Evolutionary conservation across 2,888 invertebrate genomes (phyloP).

Genomic region (Hypsopygia costalis): DNA sequence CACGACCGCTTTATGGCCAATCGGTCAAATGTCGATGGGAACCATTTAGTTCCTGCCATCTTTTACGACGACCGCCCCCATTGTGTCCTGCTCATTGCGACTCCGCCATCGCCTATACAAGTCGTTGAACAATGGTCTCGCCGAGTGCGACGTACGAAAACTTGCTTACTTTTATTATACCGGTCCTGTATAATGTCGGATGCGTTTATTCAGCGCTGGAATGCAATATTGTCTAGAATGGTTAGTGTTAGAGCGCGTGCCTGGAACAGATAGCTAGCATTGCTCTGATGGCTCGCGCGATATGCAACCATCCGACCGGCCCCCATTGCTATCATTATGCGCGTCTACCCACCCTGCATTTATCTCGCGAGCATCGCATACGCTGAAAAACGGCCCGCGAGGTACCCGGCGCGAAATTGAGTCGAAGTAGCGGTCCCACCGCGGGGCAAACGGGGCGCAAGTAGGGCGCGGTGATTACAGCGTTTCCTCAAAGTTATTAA

Average conservation of each 20-base stretch:
- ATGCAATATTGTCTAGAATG: conserved; percentile 40
- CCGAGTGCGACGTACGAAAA: conserved; percentile 27
- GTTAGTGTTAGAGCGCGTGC: conserved; percentile 26
- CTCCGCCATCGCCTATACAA: conserved; percentile 18
- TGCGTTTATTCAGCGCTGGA: conserved; percentile 30
- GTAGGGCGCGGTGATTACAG: conserved; percentile 52
- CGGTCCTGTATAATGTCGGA: conserved; percentile 31
- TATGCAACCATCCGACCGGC: conserved; percentile 30
- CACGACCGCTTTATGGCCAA: conserved; percentile 50
- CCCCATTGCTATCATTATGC: conserved; percentile 43
- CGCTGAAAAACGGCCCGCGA: conserved; percentile 43
- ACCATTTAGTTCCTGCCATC: conserved; percentile 64
- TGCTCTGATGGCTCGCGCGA: conserved; percentile 29
- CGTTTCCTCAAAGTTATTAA: conserved; percentile 60
- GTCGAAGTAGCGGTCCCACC: conserved; percentile 51
- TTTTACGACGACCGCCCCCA: conserved; percentile 51
- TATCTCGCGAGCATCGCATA: conserved; percentile 41
- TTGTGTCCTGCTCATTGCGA: conserved; percentile 36
- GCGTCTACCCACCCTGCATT: conserved; percentile 28
- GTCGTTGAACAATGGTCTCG: conserved; percentile 42
- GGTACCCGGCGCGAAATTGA: conserved; percentile 37
- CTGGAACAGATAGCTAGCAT: conserved; percentile 35
- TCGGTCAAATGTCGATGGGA: conserved; percentile 54
- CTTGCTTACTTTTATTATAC: conserved; percentile 35
- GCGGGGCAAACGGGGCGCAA: conserved; percentile 42